Base-by-base conservation (phyloP, 1,140 invertebrate species). In the Drosophila mojavensis region DNA sequence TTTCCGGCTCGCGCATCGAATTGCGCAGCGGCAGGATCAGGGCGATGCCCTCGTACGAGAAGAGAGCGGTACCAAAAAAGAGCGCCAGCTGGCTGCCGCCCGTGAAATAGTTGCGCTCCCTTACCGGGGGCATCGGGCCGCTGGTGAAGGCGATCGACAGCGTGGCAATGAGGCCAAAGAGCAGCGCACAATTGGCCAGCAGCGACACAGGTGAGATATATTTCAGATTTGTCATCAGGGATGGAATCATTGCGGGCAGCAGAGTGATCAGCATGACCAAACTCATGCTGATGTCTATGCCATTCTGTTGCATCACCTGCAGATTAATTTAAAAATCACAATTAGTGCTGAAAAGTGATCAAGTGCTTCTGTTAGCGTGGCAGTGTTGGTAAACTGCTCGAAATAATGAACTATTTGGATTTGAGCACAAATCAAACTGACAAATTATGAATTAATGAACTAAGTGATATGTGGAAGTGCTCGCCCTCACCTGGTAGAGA, bases 1-100 rank as follows among this genome's bases (percentile, higher is more conserved):
- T 94, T 65, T 94, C 93, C 0, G 97, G 96, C 4, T 94, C 94
- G 67, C 94, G 95, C 97, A 98, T 98, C 76, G 97, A 96, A 80
- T 97, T 98, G 90, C 98, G 96, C 67, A 98, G 85, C 0, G 97
- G 97, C 41, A 98, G 93, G 20, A 98, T 96, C 92, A 97, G 91
- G 39, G 95, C 96, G 56, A 97, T 96, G 59, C 96, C 96, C 92
- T 97, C 96, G 78, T 96, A 97, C 3, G 96, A 95, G 81, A 96
- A 97, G 26, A 97, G 94, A 4, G 96, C 95, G 0, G 96, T 96
- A 36, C 95, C 96, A 70, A 97, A 96, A 90, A 95, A 97, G 0
- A 96, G 90, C 0, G 96, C 94, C 45, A 96, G 71, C 13, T 94
- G 93, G 15, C 93, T 82, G 91, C 94, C 95, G 4, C 92, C 86